Conservation (phyloP, 2,888 invertebrate genomes). For the Punctoribates punctum region DNA sequence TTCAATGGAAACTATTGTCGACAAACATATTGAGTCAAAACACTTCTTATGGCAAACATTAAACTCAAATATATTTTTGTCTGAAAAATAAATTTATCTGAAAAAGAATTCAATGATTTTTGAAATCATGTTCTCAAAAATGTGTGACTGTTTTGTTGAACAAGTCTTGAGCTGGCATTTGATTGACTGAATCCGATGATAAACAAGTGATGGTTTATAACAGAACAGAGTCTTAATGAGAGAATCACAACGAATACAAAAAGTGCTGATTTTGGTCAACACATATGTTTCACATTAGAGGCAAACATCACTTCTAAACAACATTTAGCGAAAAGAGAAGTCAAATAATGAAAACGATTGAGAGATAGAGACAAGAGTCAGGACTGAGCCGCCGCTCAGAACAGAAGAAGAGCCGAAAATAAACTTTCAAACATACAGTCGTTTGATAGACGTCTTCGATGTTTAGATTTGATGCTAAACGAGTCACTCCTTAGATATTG, state of each 20-base stretch:
- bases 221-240: too few species aligned
- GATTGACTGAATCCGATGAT: conserved; percentile 8
- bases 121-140: too few species aligned
- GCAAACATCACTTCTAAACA: background rate
- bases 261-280: conserved; percentile 24
- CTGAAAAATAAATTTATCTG: too few species aligned
- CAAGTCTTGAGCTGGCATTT: background rate
- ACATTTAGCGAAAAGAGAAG: conserved; percentile 20
- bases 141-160: background rate
- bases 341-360: background rate
- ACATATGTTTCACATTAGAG: conserved; percentile 15
- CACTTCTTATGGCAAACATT: too few species aligned
- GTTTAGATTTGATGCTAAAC: background rate
- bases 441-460: background rate
- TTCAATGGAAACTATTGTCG: too few species aligned
- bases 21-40: background rate
- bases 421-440: background rate
- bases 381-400: background rate
- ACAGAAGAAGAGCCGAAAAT: background rate
- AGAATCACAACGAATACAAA: background rate
- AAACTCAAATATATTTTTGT: too few species aligned
- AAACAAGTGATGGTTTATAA: background rate
- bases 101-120: too few species aligned
- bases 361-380: background rate
- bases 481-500: background rate